phyloP scores from a whole-genome alignment of 2,797 vertebrate species.

The Sebastes baramenuke region DNA sequence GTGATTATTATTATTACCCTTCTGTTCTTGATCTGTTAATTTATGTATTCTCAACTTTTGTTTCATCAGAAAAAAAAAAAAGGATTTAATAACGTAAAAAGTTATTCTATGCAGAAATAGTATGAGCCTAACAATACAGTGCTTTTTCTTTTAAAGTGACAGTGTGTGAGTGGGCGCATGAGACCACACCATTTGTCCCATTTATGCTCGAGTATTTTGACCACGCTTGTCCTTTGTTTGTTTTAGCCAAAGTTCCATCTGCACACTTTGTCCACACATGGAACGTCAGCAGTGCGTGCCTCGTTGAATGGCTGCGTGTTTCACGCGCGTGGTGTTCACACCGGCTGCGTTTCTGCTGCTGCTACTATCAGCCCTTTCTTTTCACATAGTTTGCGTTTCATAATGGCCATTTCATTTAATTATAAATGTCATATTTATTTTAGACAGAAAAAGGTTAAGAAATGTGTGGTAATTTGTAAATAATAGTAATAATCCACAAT shows the following conservation, averaged over 20 bases:
- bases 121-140: background rate
- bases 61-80: background rate
- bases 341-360: background rate
- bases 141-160: background rate
- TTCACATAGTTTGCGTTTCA: background rate
- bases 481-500: no score
- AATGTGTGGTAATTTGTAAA: background rate
- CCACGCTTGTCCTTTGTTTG: background rate
- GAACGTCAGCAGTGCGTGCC: no score
- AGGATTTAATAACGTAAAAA: background rate
- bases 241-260: background rate
- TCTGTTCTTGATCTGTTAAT: background rate
- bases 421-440: background rate
- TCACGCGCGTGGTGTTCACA: no score
- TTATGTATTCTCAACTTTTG: background rate
- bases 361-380: background rate
- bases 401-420: background rate
- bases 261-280: no score
- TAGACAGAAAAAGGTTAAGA: background rate
- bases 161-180: background rate
- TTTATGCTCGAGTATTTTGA: no score
- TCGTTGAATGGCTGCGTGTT: no score
- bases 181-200: background rate
- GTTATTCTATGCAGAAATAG: background rate
- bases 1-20: background rate